These are phyloP conservation scores for Panopea generosa DNA, from an alignment of 2,888 invertebrate species.

Conservation along the genomic window DNA sequence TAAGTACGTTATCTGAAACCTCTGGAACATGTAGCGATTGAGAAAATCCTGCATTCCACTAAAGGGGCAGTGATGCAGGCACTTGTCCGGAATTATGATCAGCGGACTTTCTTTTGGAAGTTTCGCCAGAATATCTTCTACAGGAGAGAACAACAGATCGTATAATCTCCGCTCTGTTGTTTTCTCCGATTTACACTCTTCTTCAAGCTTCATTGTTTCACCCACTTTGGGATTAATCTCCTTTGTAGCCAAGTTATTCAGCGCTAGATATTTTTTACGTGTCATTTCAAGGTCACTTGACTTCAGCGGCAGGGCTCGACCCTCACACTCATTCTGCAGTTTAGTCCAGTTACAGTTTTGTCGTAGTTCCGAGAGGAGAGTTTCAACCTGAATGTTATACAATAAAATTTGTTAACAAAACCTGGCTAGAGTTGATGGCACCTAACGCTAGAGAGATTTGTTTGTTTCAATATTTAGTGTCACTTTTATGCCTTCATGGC, in stretches of 20 bases:
- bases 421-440: no score
- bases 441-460: no score
- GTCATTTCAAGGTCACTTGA: slow-evolving; percentile 63
- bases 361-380: slow-evolving; percentile 62
- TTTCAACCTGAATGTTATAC: slow-evolving; percentile 71
- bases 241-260: slow-evolving; percentile 39
- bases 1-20: slow-evolving; percentile 76
- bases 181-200: slow-evolving; percentile 60
- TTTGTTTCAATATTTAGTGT: no score
- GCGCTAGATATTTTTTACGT: slow-evolving; percentile 63
- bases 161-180: slow-evolving; percentile 74
- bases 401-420: no score
- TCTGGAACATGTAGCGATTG: slow-evolving; percentile 62
- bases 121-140: slow-evolving; percentile 78
- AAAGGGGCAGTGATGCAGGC: slow-evolving; percentile 80
- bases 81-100: slow-evolving; percentile 81
- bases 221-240: slow-evolving; percentile 17
- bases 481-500: no score
- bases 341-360: slow-evolving; percentile 56
- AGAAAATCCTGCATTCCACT: slow-evolving; percentile 76
- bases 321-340: slow-evolving; percentile 73
- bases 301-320: slow-evolving; percentile 74
- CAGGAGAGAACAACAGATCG: slow-evolving; percentile 78
- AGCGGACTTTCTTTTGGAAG: slow-evolving; percentile 72
- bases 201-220: slow-evolving; percentile 30